These are phyloP conservation scores for Neoitamus cyanurus DNA, from an alignment of 2,888 invertebrate species.

Conservation along the genomic window DNA sequence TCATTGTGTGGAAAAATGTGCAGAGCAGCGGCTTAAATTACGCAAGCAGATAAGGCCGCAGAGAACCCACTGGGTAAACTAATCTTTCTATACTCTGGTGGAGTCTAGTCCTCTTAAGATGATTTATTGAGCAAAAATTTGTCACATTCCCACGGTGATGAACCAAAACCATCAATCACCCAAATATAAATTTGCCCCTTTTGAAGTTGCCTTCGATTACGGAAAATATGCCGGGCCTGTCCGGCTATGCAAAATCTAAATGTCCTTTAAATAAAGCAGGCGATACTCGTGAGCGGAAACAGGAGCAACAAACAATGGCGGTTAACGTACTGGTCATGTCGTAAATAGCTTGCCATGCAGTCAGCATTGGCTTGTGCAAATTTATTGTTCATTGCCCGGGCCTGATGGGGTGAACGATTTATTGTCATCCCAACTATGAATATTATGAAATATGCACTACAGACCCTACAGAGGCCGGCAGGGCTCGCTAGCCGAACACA, in stretches of 20 bases:
- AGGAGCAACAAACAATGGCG: slow-evolving; percentile 35
- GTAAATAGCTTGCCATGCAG: slow-evolving; percentile 25
- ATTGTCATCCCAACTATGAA: slow-evolving; percentile 33
- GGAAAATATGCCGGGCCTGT: neutral
- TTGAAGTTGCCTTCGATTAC: slow-evolving; percentile 42
- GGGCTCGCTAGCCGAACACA: neutral
- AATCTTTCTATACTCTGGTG: neutral
- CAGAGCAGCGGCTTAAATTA: neutral
- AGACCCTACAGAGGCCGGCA: neutral
- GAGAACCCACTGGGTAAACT: neutral
- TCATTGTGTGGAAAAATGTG: neutral
- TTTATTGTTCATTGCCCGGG: slow-evolving; percentile 16
- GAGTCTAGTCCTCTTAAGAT: neutral
- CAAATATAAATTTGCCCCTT: slow-evolving; percentile 47
- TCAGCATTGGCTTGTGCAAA: slow-evolving; percentile 40
- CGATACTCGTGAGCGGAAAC: slow-evolving; percentile 25
- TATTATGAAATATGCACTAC: slow-evolving; percentile 30
- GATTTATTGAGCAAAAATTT: slow-evolving; percentile 31
- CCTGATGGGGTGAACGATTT: slow-evolving; percentile 37
- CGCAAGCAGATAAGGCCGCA: neutral
- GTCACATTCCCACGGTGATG: slow-evolving; percentile 50
- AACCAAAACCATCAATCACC: slow-evolving; percentile 49
- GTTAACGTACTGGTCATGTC: slow-evolving; percentile 37
- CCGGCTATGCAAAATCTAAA: neutral
- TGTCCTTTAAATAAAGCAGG: slow-evolving; percentile 13